Base-by-base conservation (phyloP, 1,140 invertebrate species). In the Drosophila fuyamai region DNA sequence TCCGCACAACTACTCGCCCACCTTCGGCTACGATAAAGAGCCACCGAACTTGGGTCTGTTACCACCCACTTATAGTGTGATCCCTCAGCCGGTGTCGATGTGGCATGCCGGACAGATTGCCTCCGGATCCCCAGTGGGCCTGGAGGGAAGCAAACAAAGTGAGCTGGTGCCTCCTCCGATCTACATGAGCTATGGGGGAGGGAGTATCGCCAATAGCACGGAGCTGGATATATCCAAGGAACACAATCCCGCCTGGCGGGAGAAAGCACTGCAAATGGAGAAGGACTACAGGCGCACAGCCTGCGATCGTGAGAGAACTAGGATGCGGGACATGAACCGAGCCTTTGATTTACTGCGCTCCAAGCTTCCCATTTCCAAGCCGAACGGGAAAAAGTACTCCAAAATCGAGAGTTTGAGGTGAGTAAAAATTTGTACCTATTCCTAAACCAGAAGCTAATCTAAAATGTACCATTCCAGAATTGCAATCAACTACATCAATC, bases 291-390 rank as follows among this genome's bases (percentile, higher is more conserved):
- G 81, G 9, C 81, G 84, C 85, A 96, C 96, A 2, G 97, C 97
- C 0, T 97, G 97, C 81, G 96, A 97, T 81, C 93, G 97, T 40
- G 97, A 97, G 88, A 92, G 97, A 13, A 97, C 96, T 0, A 93
- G 97, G 38, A 97, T 98, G 97, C 93, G 96, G 1, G 97, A 97
- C 74, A 97, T 98, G 97, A 98, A 98, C 91, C 94, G 95, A 44
- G 97, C 97, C 0, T 98, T 97, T 81, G 97, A 97, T 80, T 89
- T 95, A 29, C 92, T 98, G 16, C 93, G 97, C 41, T 95, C 96
- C 27, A 95, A 96, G 86, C 92, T 98, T 53, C 97, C 97, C 1
- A 95, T 95, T 41, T 95, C 94, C 47, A 97, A 97, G 83, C 96
- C 96, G 0, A 95, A 96, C 8, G 97, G 97, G n/a, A 97, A 97